A percentile compares a stretch with the other conserved stretches of the same genome.
These are phyloP conservation scores for Etheostoma perlongum DNA, from an alignment of 2,797 vertebrate species.

Conservation along the genomic window DNA sequence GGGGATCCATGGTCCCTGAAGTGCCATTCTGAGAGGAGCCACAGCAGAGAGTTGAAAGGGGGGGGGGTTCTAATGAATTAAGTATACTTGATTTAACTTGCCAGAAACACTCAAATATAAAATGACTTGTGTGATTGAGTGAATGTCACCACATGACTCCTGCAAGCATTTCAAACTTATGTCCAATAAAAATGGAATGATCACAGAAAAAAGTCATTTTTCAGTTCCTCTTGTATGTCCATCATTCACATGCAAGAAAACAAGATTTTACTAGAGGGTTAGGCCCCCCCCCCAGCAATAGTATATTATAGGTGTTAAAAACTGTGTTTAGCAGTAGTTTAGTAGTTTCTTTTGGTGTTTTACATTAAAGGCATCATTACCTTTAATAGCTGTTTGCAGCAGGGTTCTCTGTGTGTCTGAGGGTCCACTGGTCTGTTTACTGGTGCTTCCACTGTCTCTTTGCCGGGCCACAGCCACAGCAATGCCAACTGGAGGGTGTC, in stretches of 20 bases:
- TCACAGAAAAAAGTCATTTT: neutral
- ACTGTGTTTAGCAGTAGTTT: neutral
- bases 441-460: constrained; percentile 87
- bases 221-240: neutral
- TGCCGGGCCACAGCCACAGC: constrained; percentile 97
- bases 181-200: neutral
- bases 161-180: neutral
- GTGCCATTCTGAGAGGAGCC: constrained; percentile 18
- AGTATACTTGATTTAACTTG: constrained; percentile 30
- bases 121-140: constrained; percentile 13
- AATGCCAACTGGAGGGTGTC: constrained; percentile 96
- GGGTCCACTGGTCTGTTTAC: constrained; percentile 86
- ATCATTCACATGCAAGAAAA: neutral
- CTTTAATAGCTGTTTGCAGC: constrained; percentile 90
- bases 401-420: constrained; percentile 88
- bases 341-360: neutral
- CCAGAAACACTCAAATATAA: constrained; percentile 26
- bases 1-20: constrained; percentile 37
- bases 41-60: constrained; percentile 21
- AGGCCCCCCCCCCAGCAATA: no score
- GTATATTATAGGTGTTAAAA: neutral
- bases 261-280: neutral
- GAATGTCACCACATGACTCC: neutral
- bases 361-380: constrained; percentile 69
- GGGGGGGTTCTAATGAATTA: constrained; percentile 24